Percentiles rank a stretch among this genome's conserved stretches.
phyloP scores from a whole-genome alignment of 2,113 vertebrate species.

The Shinisaurus crocodilurus region DNA sequence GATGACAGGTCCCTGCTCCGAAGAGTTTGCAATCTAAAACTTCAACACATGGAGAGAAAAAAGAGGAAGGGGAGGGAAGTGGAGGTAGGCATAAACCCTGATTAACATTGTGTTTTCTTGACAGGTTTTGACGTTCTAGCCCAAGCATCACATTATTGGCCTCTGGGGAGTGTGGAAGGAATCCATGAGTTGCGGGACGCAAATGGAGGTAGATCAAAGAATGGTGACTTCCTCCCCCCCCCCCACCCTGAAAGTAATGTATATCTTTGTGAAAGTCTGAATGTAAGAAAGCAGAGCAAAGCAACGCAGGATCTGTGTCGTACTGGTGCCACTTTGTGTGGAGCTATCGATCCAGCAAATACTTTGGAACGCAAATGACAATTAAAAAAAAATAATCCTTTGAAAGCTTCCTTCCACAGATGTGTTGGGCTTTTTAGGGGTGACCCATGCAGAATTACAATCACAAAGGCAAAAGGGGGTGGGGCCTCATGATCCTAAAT shows the following conservation, averaged over 20 bases:
- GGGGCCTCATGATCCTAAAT: neutral
- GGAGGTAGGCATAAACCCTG: neutral
- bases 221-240: conserved; percentile 56
- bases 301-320: accelerated
- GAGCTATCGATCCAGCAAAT: neutral
- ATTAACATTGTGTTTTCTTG: conserved; percentile 51
- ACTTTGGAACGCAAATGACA: neutral
- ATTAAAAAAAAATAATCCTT: no score
- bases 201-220: conserved; percentile 81
- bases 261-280: conserved; percentile 70
- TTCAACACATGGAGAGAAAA: no score
- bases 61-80: no score
- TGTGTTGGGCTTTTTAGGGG: neutral
- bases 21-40: no score
- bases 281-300: neutral
- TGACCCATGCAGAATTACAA: neutral
- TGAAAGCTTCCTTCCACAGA: conserved; percentile 3
- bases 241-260: conserved; percentile 70
- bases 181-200: conserved; percentile 88
- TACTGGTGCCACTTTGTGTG: neutral
- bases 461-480: conserved; percentile 30
- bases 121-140: conserved; percentile 90
- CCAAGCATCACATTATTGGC: conserved; percentile 95
- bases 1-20: no score
- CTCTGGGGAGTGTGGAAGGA: conserved; percentile 88